phyloP scores from a whole-genome alignment of 2,113 vertebrate species.

The Mionectes macconnelli region DNA sequence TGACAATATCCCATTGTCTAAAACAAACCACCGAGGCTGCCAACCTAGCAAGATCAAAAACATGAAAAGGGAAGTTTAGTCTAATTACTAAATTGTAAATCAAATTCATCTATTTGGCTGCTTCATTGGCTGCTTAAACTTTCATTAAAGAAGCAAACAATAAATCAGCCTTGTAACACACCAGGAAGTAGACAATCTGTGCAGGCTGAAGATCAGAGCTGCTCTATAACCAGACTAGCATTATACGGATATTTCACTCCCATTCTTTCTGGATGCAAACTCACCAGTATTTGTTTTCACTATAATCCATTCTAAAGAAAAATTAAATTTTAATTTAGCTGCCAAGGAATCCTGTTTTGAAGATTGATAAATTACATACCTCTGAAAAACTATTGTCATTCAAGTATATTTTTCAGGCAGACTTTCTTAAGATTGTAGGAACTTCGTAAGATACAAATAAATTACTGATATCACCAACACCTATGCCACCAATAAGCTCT shows the following conservation, averaged over 20 bases:
- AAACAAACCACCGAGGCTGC: constrained; percentile 87
- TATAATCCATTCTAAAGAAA: neutral
- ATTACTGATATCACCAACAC: neutral
- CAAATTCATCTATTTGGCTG: neutral
- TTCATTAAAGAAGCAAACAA: neutral
- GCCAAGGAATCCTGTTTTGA: neutral
- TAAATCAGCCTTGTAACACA: neutral
- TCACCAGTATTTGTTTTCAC: neutral
- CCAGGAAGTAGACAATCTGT: neutral
- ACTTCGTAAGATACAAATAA: neutral
- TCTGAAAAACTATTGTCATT: neutral
- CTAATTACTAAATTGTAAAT: neutral
- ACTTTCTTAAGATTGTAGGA: neutral
- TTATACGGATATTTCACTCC: neutral
- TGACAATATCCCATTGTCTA: constrained; percentile 85
- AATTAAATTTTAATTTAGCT: neutral
- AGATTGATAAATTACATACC: neutral
- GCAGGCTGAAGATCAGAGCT: neutral
- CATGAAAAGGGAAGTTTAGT: neutral
- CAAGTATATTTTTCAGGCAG: neutral
- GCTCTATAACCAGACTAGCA: neutral
- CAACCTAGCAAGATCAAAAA: constrained; percentile 74
- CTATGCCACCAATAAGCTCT: neutral
- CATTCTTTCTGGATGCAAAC: neutral
- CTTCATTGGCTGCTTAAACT: neutral